Base-by-base conservation (phyloP, 2,888 invertebrate genomes). In the Mythimna vitellina region DNA sequence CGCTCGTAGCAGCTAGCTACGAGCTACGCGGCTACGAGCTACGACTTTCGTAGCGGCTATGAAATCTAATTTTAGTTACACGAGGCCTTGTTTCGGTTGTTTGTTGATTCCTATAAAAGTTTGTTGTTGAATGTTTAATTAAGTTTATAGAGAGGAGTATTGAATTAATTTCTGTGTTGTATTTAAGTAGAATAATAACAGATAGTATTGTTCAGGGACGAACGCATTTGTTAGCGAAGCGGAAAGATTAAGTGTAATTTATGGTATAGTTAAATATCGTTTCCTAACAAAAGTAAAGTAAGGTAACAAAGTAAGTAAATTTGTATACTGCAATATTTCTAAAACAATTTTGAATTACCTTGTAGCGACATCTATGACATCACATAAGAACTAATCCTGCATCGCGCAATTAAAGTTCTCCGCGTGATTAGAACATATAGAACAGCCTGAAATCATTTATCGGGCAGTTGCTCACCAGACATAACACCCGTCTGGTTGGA, bases 11-110 rank as follows among this genome's bases (percentile, higher is more conserved):
- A 38, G 38, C n/a, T 8, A 82, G 82, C 80, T 46, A 60, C 70
- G 58, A 54, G 80, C 83, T 80, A 80, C 83, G 75, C 49, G n/a
- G 79, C 80, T 82, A 82, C 82, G 67, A 72, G 42, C 73, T 77
- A 82, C 71, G 72, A 57, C 17, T 81, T 67, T 67, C 81, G 76
- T 73, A 81, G 81, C 73, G 67, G 73, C 83, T 85, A 83, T 67
- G 83, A 68, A 83, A 83, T 77, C 81, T 85, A 85, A 83, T 83
- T 85, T 85, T 73, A 80, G 67, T 60, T 77, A 83, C 58, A 72
- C 72, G 67, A 77, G 64, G 67, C 75, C 83, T 70, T 76, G 81
- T 83, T 83, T 76, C 73, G 49, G 63, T 73, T 83, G 76, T 72
- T 80, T 85, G 77, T 80, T 76, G 51, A 42, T 64, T 68, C 64